Percentiles rank a stretch among this genome's conserved stretches.
These are phyloP conservation scores for Parthenolecanium corni DNA, from an alignment of 2,888 invertebrate species.

Conservation along the genomic window DNA sequence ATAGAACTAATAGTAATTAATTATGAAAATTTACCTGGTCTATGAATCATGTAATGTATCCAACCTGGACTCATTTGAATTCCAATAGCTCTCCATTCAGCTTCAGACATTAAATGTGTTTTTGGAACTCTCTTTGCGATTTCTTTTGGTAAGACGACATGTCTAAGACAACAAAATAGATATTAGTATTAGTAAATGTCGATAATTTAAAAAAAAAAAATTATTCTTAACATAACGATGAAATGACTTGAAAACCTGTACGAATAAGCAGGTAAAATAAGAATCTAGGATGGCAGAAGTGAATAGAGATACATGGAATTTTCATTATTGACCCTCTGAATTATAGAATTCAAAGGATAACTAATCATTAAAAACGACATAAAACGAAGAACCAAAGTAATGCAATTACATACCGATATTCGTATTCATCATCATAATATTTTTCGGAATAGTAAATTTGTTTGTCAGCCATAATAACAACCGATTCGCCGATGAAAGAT, in stretches of 20 bases:
- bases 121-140: constrained; percentile 81
- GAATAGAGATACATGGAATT: no score
- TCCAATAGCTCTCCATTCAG: constrained; percentile 88
- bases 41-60: constrained; percentile 94
- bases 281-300: no score
- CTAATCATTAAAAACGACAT: background rate
- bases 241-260: background rate
- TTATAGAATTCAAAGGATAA: background rate
- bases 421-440: constrained; percentile 81
- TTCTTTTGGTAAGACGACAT: constrained; percentile 89
- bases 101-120: constrained; percentile 84
- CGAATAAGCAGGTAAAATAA: background rate
- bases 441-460: constrained; percentile 88
- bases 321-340: background rate
- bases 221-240: background rate
- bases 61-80: constrained; percentile 94
- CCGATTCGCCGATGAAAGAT: background rate
- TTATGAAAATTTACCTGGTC: constrained; percentile 55
- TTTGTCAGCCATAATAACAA: constrained; percentile 38
- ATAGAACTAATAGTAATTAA: no score
- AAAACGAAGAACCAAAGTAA: background rate
- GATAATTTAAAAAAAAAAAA: background rate
- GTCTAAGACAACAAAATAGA: constrained; percentile 47
- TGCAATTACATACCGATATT: constrained; percentile 64
- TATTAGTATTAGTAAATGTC: background rate